These are phyloP conservation scores for Monopterus albus DNA, from an alignment of 2,113 vertebrate genomes.

Conservation along the genomic window DNA sequence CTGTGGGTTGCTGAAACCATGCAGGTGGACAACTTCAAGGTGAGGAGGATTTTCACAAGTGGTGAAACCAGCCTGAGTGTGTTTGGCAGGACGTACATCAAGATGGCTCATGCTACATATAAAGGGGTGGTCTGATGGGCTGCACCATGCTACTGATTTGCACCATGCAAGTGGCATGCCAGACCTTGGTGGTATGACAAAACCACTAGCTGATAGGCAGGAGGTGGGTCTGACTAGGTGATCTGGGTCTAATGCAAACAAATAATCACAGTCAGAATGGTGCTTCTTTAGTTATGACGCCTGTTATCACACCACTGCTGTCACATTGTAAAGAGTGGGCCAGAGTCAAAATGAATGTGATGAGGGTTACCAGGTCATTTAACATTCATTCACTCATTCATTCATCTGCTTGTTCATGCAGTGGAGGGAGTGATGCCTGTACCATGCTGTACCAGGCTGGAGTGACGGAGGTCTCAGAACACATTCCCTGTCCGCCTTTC, in stretches of 20 bases:
- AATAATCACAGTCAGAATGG: not conserved
- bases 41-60: not conserved
- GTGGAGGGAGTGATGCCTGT: conserved; percentile 14
- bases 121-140: conserved; percentile 4
- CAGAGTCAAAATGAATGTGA: not conserved
- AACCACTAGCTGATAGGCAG: not conserved
- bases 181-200: conserved; percentile 13
- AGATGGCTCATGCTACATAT: conserved; percentile 27
- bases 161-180: conserved; percentile 18
- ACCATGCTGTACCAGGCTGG: conserved; percentile 35
- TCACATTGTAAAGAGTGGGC: not conserved
- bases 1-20: conserved; percentile 41
- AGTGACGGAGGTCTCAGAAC: conserved; percentile 15
- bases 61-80: not conserved
- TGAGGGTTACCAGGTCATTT: not conserved
- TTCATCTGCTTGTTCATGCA: conserved; percentile 48
- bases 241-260: not conserved
- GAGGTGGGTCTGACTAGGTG: not conserved
- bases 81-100: not conserved
- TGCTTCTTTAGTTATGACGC: not conserved
- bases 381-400: conserved; percentile 25
- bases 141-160: conserved; percentile 33
- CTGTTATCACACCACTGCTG: not conserved
- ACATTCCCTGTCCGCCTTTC: conserved; percentile 18
- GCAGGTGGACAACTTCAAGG: conserved; percentile 28